Base-by-base conservation (phyloP, 2,113 vertebrate species). In the Alces alces region DNA sequence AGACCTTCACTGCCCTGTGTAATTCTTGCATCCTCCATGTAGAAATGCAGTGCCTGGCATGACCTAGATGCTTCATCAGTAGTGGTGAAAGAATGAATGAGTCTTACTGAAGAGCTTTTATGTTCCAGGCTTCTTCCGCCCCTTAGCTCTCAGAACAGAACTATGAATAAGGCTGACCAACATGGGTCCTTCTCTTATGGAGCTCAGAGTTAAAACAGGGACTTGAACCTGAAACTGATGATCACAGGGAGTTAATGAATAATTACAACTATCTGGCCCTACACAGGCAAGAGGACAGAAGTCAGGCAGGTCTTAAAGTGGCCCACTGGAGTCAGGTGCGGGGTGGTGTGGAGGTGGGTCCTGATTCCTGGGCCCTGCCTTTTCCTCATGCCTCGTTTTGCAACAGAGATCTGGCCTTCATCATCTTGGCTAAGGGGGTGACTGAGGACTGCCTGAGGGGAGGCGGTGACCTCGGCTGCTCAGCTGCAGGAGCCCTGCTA, bases 391-490 rank as follows among this genome's bases (percentile, higher is more conserved):
- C 11, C 33, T 39, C 17, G 9, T 54, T 84, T 96, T 58, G 39
- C n/a, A 25, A 73, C 5, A 25, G 79, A 64, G 92, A 61, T 27
- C 28, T 64, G 43, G 30, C 30, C 14, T 25, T 47, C 9, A 13
- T 91, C 39, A 8, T 85, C 73, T 61, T 28, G 79, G 33, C 64
- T 78, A 23, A 79, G 30, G 88, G 52, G 47, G 89, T 61, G 89
- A 45, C 60, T 0, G 2, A 36, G 25, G 21, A 47, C 23, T 80
- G 82, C 66, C 28, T 25, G 43, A 57, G n/a, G 47, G 43, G 86
- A 73, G 57, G 43, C 61, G 45, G 58, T 92, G 97, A 92, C 64
- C 84, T 92, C 73, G 70, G 39, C 80, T n/a, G 33, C 45, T 91
- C 7, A 58, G 58, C 14, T 4, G 11, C 14, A n/a, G 80, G 61